A percentile compares a stretch with the other conserved stretches of the same genome.
Conservation (phyloP, 2,888 invertebrate species). For the Nymphalis urticae region DNA sequence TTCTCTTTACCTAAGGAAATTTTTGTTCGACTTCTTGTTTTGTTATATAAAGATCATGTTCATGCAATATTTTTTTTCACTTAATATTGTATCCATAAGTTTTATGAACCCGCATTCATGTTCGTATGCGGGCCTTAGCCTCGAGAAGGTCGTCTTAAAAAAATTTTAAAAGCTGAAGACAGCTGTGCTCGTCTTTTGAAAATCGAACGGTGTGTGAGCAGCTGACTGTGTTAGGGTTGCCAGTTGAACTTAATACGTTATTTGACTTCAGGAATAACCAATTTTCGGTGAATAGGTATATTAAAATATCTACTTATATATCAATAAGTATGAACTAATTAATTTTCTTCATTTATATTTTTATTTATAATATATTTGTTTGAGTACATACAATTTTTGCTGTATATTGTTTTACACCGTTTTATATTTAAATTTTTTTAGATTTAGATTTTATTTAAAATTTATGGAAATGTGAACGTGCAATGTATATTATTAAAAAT, state of each 20-base stretch:
- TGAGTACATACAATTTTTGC: too few relatives aligned
- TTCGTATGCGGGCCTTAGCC: constrained; percentile 29
- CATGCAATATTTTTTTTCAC: background rate
- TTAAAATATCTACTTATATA: background rate
- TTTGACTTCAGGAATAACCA: background rate
- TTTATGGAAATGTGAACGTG: too few relatives aligned
- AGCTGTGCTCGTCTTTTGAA: constrained; percentile 38
- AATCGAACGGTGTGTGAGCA: constrained; percentile 43
- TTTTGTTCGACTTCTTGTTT: background rate
- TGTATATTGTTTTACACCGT: too few relatives aligned
- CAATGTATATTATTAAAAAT: background rate
- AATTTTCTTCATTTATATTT: too few relatives aligned
- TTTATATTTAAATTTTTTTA: too few relatives aligned
- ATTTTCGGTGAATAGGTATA: background rate
- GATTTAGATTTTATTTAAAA: too few relatives aligned
- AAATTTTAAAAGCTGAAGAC: constrained; percentile 29
- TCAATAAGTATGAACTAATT: too few relatives aligned
- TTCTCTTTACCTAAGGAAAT: background rate
- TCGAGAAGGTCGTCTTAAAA: constrained; percentile 35
- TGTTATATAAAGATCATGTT: background rate
- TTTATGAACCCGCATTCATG: background rate
- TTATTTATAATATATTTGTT: too few relatives aligned
- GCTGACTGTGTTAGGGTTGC: constrained; percentile 48
- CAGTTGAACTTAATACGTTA: constrained; percentile 16
- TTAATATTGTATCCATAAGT: constrained; percentile 8